Conservation (phyloP, 2,797 vertebrate genomes). For the Buceros bicornis region DNA sequence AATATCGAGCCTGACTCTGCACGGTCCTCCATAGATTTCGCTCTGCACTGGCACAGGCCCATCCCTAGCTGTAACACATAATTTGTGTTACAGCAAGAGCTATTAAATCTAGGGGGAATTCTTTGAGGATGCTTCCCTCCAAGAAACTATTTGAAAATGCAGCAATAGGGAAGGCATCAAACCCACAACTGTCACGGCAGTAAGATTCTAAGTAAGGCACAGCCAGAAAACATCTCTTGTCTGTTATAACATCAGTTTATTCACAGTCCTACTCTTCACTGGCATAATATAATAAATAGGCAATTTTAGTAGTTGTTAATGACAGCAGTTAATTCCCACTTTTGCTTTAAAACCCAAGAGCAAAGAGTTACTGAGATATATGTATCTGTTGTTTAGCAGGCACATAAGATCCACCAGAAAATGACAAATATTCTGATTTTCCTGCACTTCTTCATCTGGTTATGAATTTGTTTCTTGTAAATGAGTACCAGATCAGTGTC, state of each 20-base stretch:
- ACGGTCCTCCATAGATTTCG: neutral
- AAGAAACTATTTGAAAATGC: constrained; percentile 38
- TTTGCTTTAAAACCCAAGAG: constrained; percentile 22
- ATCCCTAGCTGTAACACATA: neutral
- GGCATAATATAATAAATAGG: constrained; percentile 51
- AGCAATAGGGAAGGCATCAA: constrained; percentile 20
- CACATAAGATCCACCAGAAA: neutral
- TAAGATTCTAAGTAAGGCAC: neutral
- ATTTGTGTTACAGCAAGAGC: neutral
- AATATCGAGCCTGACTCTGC: neutral
- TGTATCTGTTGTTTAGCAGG: neutral
- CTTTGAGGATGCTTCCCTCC: neutral
- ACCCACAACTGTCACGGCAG: constrained; percentile 17
- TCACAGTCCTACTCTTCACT: constrained; percentile 44
- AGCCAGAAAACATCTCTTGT: constrained; percentile 47
- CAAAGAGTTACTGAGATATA: neutral
- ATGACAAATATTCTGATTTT: constrained; percentile 30
- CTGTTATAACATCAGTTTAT: constrained; percentile 52
- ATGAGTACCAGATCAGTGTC: neutral
- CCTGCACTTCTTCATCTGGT: constrained; percentile 5
- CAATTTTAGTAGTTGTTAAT: constrained; percentile 42
- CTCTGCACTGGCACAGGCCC: neutral
- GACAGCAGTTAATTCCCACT: constrained; percentile 27
- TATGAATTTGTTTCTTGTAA: constrained; percentile 20
- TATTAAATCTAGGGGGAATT: neutral